Conservation (phyloP, 2,888 invertebrate species). For the Lasioglossum zephyrum region DNA sequence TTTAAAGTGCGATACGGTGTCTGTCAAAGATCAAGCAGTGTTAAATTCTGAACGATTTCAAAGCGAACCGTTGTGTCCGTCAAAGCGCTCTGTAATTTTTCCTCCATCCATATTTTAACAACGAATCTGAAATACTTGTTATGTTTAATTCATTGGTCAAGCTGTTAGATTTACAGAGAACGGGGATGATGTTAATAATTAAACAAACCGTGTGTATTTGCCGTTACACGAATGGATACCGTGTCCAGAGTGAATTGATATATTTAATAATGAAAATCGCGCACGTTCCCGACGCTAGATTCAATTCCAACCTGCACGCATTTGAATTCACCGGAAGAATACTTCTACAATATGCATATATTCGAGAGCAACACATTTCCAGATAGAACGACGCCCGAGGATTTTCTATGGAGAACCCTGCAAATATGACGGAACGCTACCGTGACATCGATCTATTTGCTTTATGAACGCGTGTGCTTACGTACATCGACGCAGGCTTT, state of each 20-base stretch:
- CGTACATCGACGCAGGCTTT: not conserved
- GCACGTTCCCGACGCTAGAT: not conserved
- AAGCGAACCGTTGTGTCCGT: not conserved
- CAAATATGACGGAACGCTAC: not conserved
- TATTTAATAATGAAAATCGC: not conserved
- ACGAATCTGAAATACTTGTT: not conserved
- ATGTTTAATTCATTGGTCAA: not conserved
- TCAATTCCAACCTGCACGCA: not conserved
- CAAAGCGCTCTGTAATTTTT: not conserved
- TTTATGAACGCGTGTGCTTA: not conserved
- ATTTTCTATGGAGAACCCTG: not conserved
- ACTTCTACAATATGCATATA: not conserved
- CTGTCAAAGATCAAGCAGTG: not conserved
- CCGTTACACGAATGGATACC: not conserved
- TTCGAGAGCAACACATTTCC: not conserved
- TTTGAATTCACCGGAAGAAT: not conserved
- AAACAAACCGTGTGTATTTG: not conserved
- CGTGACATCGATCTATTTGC: not conserved
- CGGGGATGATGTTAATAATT: not conserved
- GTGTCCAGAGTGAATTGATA: not conserved
- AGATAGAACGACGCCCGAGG: not conserved
- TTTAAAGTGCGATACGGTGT: not conserved
- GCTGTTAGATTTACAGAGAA: not conserved
- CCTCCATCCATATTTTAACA: not conserved
- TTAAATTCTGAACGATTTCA: not conserved